phyloP scores from a whole-genome alignment of 2,797 vertebrate genomes.

The Rhynchonycteris naso region DNA sequence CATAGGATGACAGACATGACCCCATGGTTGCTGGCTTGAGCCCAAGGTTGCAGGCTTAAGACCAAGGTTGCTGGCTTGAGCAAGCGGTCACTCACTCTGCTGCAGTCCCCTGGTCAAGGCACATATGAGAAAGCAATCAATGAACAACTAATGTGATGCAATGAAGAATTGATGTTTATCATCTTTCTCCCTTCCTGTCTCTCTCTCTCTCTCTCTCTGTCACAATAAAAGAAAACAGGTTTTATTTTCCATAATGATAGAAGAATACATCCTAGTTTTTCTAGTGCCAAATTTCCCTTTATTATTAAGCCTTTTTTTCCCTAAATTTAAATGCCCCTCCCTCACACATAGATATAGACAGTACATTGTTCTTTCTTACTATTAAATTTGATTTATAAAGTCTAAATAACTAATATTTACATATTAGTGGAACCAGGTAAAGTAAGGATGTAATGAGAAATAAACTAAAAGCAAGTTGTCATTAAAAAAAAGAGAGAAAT shows the following conservation, averaged over 20 bases:
- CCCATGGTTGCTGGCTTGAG: too few species aligned
- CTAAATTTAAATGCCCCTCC: background rate
- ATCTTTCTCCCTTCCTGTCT: too few species aligned
- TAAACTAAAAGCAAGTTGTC: background rate
- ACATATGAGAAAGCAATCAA: too few species aligned
- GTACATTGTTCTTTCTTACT: background rate
- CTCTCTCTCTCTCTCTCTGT: too few species aligned
- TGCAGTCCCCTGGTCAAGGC: too few species aligned
- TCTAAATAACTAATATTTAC: background rate
- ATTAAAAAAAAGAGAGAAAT: background rate
- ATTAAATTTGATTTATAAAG: background rate
- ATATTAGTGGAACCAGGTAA: background rate
- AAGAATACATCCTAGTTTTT: background rate
- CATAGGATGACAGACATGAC: too few species aligned
- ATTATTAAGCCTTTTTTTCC: background rate
- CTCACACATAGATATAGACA: background rate
- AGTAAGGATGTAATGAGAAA: background rate
- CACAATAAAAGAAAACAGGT: background rate
- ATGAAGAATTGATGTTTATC: too few species aligned
- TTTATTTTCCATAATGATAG: background rate
- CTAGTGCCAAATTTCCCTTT: background rate
- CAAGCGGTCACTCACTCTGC: too few species aligned
- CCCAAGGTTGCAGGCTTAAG: too few species aligned
- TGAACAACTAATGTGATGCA: too few species aligned
- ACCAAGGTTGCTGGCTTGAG: too few species aligned